These are phyloP conservation scores for Eublepharis macularius DNA, from an alignment of 2,113 vertebrate species.

Conservation along the genomic window DNA sequence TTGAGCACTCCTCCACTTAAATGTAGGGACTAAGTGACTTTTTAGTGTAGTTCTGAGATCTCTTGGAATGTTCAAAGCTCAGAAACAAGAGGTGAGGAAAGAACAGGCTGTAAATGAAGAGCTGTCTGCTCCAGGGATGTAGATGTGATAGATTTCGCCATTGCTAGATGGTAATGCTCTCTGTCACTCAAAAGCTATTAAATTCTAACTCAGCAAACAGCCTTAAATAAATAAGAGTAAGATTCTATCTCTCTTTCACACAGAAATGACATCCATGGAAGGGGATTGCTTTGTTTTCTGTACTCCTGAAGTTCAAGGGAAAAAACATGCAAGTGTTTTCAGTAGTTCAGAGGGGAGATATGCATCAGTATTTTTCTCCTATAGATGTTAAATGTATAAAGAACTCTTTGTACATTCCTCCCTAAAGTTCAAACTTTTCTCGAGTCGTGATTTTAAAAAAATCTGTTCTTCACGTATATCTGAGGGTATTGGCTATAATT, in stretches of 20 bases:
- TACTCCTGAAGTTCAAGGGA: background rate
- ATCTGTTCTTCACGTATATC: too few relatives aligned
- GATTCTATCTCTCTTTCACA: background rate
- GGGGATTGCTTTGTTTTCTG: background rate
- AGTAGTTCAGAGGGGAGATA: background rate
- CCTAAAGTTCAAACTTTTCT: background rate
- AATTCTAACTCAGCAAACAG: background rate
- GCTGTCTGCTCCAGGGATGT: background rate
- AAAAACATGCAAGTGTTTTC: background rate
- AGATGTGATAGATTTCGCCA: background rate
- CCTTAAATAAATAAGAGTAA: background rate
- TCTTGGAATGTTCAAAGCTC: background rate
- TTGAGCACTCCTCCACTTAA: background rate
- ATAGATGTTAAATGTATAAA: background rate
- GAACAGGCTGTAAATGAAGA: background rate
- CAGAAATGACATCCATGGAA: background rate
- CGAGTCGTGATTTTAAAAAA: too few relatives aligned
- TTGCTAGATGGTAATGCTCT: background rate
- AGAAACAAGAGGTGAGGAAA: background rate
- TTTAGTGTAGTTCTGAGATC: background rate
- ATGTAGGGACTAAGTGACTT: background rate
- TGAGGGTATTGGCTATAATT: too few relatives aligned
- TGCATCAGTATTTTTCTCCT: background rate
- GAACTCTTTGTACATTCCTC: background rate
- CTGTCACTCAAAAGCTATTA: constrained; percentile 3